Base-by-base conservation (phyloP, 2,113 vertebrate species). In the Herpailurus yagouaroundi region DNA sequence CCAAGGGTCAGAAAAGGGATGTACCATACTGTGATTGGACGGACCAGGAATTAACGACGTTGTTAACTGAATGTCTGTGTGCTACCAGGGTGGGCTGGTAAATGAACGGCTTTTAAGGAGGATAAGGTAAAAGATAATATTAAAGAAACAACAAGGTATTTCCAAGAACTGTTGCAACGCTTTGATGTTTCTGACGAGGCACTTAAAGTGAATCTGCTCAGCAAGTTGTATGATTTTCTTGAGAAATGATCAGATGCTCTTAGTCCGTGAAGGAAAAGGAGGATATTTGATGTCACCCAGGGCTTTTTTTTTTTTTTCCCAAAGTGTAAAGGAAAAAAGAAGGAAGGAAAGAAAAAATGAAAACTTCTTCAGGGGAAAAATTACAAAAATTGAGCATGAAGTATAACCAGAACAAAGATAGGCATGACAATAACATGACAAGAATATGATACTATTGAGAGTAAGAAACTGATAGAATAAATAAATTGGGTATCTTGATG, bases 121-220 rank as follows among this genome's bases (percentile, higher is more conserved):
- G 86, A 15, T 11, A 64, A 36, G 60, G 15, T 48, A 64, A 81
- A 33, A 33, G 63, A 27, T 14, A 80, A 36, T 52, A 60, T 7
- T 73, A 66, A 77, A 92, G 21, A 66, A 89, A n/a, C 36, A 60
- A 55, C 6, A 83, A 92, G 60, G 3, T 12, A 52, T 86, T 93
- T 86, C 36, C 29, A 50, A 55, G 5, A 74, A 60, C 48, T 86
- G 1, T 33, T 57, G 33, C 74, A 57, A 76, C 14, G 3, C 12
- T 68, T n/a, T 63, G 23, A 63, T 69, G 33, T 8, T 88, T 88
- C 83, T 79, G 18, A 83, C 73, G 29, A 86, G 81, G 31, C 7
- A 60, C 13, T 93, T 91, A 79, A 84, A 90, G 36, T 36, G 63
- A 90, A 86, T 63, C 16, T 89, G 16, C 50, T 81, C 57, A 48